Evolutionary conservation across 2,797 vertebrate species (phyloP).

Genomic region (Chrosomus eos): DNA sequence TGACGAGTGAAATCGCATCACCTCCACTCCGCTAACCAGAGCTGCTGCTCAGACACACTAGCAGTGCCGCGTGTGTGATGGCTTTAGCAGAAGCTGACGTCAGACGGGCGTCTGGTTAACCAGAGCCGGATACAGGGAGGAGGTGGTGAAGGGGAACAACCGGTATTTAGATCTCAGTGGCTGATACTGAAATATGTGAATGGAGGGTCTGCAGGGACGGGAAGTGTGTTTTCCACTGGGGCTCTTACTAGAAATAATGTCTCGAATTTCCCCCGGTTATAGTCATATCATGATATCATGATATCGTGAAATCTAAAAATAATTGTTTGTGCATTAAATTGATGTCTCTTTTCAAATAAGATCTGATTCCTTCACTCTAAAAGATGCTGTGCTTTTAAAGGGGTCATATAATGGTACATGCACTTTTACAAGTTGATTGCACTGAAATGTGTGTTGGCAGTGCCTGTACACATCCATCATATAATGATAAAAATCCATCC

Average conservation of each 20-base stretch:
- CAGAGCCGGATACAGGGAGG: conserved; percentile 47
- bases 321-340: not conserved
- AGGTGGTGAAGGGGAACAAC: conserved; percentile 1
- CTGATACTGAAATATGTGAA: conserved; percentile 35
- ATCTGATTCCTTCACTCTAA: too few relatives aligned
- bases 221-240: conserved; percentile 16
- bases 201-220: conserved; percentile 33
- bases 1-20: not conserved
- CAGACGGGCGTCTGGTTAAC: conserved; percentile 41
- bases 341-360: not conserved
- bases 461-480: too few relatives aligned
- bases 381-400: too few relatives aligned
- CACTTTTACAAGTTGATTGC: too few relatives aligned
- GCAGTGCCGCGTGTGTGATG: not conserved
- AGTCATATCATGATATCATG: not conserved
- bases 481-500: too few relatives aligned
- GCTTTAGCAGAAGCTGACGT: conserved; percentile 30
- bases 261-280: not conserved
- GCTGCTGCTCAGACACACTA: not conserved
- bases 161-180: conserved; percentile 31
- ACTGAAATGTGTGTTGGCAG: too few relatives aligned
- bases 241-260: not conserved
- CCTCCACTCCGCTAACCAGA: not conserved
- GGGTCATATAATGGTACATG: too few relatives aligned
- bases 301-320: not conserved